Conservation (phyloP, 2,113 vertebrate genomes). For the Perca schrenkii region DNA sequence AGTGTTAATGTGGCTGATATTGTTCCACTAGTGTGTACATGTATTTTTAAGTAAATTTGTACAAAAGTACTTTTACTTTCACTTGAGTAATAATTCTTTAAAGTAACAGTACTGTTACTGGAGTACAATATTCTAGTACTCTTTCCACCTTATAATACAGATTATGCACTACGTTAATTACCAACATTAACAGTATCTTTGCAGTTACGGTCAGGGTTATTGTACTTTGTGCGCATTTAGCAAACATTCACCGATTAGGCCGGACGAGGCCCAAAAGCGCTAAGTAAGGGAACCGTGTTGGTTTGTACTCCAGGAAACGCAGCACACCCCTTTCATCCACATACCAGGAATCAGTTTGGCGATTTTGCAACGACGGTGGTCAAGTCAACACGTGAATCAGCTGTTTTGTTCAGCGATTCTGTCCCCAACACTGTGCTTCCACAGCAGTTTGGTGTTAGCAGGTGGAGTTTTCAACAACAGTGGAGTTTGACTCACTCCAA, state of each 20-base stretch:
- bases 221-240: neutral
- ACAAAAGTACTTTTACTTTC: no score
- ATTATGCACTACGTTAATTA: no score
- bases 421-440: slow-evolving; percentile 42
- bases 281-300: neutral
- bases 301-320: neutral
- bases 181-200: neutral
- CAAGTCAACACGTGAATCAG: slow-evolving; percentile 38
- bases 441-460: slow-evolving; percentile 60
- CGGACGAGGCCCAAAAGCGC: neutral
- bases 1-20: no score
- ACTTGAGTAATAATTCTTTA: no score
- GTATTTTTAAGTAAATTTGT: no score
- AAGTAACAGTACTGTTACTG: no score
- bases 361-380: neutral
- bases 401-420: slow-evolving; percentile 63
- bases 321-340: neutral
- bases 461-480: slow-evolving; percentile 31
- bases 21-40: no score
- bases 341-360: slow-evolving; percentile 16
- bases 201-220: neutral
- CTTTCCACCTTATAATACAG: no score
- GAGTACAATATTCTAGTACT: no score
- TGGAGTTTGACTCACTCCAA: slow-evolving; percentile 26
- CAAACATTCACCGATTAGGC: neutral